phyloP scores from a whole-genome alignment of 2,113 vertebrate species.

The Delphinus delphis region DNA sequence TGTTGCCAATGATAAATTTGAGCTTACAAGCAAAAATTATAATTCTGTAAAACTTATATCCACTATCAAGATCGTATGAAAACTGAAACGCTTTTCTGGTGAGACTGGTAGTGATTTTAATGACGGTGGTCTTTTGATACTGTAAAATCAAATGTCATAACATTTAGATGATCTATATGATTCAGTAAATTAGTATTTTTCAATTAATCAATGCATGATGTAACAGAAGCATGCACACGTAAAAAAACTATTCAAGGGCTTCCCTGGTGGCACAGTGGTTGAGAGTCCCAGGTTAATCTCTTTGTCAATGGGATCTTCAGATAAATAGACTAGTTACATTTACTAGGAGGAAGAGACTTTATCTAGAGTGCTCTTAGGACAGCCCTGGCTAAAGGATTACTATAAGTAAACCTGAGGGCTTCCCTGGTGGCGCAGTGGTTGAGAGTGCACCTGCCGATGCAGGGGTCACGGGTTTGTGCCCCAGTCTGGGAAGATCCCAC shows the following conservation, averaged over 20 bases:
- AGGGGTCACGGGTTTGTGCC: no score
- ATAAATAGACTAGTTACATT: no score
- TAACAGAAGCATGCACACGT: background rate
- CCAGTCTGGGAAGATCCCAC: no score
- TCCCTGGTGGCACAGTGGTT: no score
- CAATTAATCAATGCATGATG: background rate
- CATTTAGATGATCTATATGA: background rate
- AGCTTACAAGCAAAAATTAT: background rate
- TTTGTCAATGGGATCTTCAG: no score
- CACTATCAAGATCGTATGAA: background rate
- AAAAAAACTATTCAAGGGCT: background rate
- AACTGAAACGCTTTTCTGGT: background rate
- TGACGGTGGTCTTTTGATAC: background rate
- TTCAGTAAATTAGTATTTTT: constrained; percentile 7
- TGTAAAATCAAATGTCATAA: background rate
- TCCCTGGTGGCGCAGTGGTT: no score
- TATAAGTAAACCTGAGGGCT: background rate
- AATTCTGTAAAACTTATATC: background rate
- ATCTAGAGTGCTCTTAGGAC: no score
- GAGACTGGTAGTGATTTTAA: background rate
- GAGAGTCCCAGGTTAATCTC: no score
- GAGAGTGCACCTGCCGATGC: no score
- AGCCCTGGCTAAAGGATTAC: no score
- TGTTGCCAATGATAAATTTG: background rate
- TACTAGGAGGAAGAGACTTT: no score